These are phyloP conservation scores for Acrocera orbiculus DNA, from an alignment of 2,888 invertebrate genomes.

Conservation along the genomic window DNA sequence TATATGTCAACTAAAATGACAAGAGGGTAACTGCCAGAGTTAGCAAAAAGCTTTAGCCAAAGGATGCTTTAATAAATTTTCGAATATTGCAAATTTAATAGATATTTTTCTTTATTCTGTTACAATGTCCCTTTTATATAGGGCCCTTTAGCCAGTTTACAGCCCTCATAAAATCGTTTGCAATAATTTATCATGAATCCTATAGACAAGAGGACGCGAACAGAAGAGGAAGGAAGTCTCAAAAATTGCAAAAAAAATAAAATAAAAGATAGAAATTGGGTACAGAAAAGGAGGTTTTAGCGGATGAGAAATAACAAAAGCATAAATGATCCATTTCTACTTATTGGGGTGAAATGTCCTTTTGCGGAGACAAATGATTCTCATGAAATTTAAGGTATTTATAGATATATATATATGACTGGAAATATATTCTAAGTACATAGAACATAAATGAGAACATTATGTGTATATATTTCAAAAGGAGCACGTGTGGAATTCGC, in stretches of 20 bases:
- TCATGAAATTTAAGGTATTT: background rate
- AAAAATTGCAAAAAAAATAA: background rate
- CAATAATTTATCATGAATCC: conserved; percentile 12
- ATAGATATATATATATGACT: background rate
- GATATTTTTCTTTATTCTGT: conserved; percentile 2
- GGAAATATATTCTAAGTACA: too few species aligned
- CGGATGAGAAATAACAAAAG: background rate
- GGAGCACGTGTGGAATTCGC: too few species aligned
- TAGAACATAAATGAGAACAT: too few species aligned
- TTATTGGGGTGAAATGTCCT: background rate
- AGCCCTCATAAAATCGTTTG: conserved; percentile 11
- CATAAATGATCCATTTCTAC: background rate
- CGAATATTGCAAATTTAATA: conserved; percentile 12
- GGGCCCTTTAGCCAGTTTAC: conserved; percentile 8
- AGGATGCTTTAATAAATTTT: conserved; percentile 11
- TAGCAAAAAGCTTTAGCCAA: too few species aligned
- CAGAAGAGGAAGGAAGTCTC: background rate
- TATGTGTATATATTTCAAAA: too few species aligned
- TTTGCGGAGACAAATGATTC: background rate
- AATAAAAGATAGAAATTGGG: too few species aligned
- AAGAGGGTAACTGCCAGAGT: background rate
- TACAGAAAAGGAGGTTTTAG: background rate
- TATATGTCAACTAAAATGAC: background rate
- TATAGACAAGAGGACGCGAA: too few species aligned
- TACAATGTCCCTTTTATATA: background rate